Base-by-base conservation (phyloP, 2,888 invertebrate genomes). In the Amaurobius ferox region DNA sequence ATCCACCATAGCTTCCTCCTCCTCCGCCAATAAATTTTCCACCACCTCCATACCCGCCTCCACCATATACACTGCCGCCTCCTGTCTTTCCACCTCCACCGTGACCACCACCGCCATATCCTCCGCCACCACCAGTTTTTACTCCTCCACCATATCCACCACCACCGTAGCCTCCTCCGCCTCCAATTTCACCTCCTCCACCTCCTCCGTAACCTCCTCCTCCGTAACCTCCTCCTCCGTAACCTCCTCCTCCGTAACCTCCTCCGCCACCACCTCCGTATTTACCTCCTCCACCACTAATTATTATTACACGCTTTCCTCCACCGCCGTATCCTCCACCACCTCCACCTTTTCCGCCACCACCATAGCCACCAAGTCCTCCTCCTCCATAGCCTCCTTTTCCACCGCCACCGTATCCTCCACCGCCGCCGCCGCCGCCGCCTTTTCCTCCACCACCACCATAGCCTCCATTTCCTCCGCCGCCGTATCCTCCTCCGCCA, bases 11-110 rank as follows among this genome's bases (percentile, higher is more conserved):
- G 9, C 16, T 26, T 5, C 79, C 79, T 26, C 71, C 64, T 5
- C 79, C 79, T 16, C 70, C 70, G 23, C n/a, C n/a, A n/a, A n/a
- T n/a, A n/a, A n/a, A n/a, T n/a, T 62, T 39, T 61, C 61, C 61
- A 61, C 61, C 26, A 28, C 61, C 61, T 7, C 23, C 1, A 28
- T 7, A 7, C 6, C 28, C 26, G 16, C 16, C 9, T 7, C 23
- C 61, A 61, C 44, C 44, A 2, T 11, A 11, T 11, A 11, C 44
- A 44, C 44, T n/a, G 16, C 44, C 9, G 35, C 35, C 35, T 7
- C 35, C 6, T 35, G 5, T 5, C 11, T 11, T 11, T 35, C 35
- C 35, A 7, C 35, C 35, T 5, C 35, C 35, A 11, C 35, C 35
- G 5, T 35, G 5, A 16, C 44, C 44, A 44, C 44, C 44, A 13